phyloP scores from a whole-genome alignment of 2,888 invertebrate species.

The Drosophila vallismaia region DNA sequence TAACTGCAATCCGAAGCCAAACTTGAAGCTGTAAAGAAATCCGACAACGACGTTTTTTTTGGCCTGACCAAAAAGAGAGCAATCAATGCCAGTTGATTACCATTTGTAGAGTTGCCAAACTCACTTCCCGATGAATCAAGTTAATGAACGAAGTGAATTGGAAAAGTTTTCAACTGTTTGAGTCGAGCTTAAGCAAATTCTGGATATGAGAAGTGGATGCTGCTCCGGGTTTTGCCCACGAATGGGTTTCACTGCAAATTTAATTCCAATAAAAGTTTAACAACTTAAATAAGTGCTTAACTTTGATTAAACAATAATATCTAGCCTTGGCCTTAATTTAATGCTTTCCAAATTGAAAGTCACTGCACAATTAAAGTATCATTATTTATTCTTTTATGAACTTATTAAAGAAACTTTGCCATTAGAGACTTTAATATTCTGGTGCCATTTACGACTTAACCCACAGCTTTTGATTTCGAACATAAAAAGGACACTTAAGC shows the following conservation, averaged over 20 bases:
- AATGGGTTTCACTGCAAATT: constrained; percentile 9
- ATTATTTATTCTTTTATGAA: not conserved
- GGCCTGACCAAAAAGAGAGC: constrained; percentile 13
- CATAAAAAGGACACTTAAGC: constrained; percentile 21
- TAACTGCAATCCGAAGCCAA: constrained; percentile 21
- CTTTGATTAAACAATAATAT: not conserved
- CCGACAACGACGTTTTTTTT: constrained; percentile 3
- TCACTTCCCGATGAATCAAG: constrained; percentile 38
- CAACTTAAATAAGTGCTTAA: not conserved
- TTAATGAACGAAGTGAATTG: constrained; percentile 48
- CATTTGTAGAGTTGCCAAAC: constrained; percentile 31
- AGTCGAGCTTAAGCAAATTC: constrained; percentile 16
- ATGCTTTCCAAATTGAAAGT: not conserved
- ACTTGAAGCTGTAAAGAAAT: constrained; percentile 8
- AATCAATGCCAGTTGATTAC: constrained; percentile 44
- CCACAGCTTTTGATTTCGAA: not conserved
- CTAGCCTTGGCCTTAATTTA: not conserved
- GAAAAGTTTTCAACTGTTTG: constrained; percentile 35
- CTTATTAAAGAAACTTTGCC: not conserved
- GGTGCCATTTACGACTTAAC: constrained; percentile 10
- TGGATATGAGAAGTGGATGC: constrained; percentile 6
- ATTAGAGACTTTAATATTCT: not conserved
- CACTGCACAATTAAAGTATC: not conserved
- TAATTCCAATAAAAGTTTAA: not conserved
- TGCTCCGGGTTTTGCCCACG: not conserved